These are phyloP conservation scores for Perca fluviatilis DNA, from an alignment of 2,113 vertebrate species.

Conservation along the genomic window DNA sequence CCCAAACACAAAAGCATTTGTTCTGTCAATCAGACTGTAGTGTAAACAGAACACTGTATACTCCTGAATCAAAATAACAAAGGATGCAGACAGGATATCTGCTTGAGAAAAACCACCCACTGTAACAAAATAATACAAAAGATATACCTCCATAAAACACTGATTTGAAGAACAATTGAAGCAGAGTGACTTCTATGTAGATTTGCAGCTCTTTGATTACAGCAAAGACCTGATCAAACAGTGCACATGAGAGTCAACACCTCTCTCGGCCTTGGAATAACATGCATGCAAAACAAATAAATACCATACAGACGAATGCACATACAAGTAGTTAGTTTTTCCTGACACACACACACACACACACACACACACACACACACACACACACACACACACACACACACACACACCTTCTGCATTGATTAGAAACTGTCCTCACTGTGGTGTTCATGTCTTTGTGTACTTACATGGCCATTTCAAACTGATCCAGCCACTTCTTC, in stretches of 20 bases:
- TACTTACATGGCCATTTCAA: constrained; percentile 97
- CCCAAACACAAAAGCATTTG: constrained; percentile 52
- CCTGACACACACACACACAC: neutral
- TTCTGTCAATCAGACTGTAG: constrained; percentile 49
- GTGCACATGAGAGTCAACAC: constrained; percentile 70
- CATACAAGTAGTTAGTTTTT: constrained; percentile 5
- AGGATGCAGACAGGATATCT: constrained; percentile 39
- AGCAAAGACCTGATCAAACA: constrained; percentile 78
- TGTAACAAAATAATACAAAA: constrained; percentile 61
- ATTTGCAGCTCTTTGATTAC: constrained; percentile 51
- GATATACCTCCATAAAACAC: constrained; percentile 41
- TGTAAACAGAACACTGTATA: constrained; percentile 58
- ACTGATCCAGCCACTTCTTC: constrained; percentile 98
- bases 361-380: neutral
- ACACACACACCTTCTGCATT: constrained; percentile 2
- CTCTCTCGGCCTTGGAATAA: constrained; percentile 63
- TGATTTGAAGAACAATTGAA: constrained; percentile 38
- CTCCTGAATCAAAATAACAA: constrained; percentile 50
- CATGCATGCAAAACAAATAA: constrained; percentile 57
- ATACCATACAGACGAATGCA: constrained; percentile 1
- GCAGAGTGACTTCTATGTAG: constrained; percentile 51
- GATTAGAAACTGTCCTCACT: constrained; percentile 15
- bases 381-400: neutral
- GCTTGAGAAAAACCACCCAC: constrained; percentile 46
- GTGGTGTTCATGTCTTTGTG: neutral